Base-by-base conservation (phyloP, 2,113 vertebrate species). In the Austrofundulus limnaeus region DNA sequence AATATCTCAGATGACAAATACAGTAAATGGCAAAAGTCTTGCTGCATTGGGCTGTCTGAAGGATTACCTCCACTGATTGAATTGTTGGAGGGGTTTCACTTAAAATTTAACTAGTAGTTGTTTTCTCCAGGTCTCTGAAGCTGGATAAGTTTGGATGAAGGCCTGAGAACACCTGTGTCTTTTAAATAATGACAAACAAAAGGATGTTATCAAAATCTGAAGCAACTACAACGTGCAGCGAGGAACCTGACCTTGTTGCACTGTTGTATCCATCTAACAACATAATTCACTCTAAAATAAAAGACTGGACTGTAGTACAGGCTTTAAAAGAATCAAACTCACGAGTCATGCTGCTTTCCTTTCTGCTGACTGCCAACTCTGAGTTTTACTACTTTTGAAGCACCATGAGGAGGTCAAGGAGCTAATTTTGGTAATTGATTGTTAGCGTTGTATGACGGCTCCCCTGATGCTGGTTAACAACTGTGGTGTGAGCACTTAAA, bases 391-490 rank as follows among this genome's bases (percentile, higher is more conserved):
- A 48, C 43, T 62, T 81, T 62, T 28, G 24, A 46, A 63, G 66
- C 28, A 14, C 57, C 71, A 71, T 56, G 70, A 23, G 55, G 37
- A 78, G 78, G 53, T 84, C 85, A 88, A 86, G 77, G 87, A 87
- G 87, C 90, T 90, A 83, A 85, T 90, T 94, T 92, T 81, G 79
- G 68, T 92, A 92, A 93, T 86, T 92, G 91, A 90, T 92, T 91
- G 79, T 91, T 93, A 90, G 89, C 88, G 66, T 84, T 80, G 86
- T 82, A 80, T 89, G 92, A 92, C 88, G 89, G 85, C 80, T 92
- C 87, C 89, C 81, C 75, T 89, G 90, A 88, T 89, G 89, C 80
- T 87, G 77, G 72, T 74, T 21, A 75, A 73, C 64, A 53, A 60
- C 77, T 75, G 84, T 87, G 80, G 77, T 83, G 53, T 76, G 70